phyloP scores from a whole-genome alignment of 2,888 invertebrate species.

The Chamaedrilus cognettii region DNA sequence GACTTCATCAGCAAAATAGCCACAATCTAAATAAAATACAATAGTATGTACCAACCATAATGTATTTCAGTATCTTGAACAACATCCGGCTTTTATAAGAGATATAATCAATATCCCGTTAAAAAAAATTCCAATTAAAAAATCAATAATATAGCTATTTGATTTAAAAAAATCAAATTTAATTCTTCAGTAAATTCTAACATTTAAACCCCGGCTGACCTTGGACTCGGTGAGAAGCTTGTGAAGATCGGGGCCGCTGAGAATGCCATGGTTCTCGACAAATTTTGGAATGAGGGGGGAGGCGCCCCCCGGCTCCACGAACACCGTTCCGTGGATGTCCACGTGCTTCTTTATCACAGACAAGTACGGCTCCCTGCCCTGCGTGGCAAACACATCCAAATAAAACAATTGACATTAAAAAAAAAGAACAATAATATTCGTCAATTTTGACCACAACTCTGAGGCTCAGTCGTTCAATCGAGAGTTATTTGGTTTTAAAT shows the following conservation, averaged over 20 bases:
- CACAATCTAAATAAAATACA: too few relatives aligned
- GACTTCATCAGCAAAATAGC: too few relatives aligned
- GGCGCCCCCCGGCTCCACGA: conserved; percentile 38
- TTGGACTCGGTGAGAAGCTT: conserved; percentile 52
- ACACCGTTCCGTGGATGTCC: conserved; percentile 60
- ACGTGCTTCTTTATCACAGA: conserved; percentile 45
- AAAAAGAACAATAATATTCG: background rate
- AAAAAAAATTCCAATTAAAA: background rate
- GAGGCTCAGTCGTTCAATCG: background rate
- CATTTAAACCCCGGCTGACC: conserved; percentile 37
- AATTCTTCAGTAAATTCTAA: background rate
- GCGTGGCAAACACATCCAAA: too few relatives aligned
- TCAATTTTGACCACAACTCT: background rate
- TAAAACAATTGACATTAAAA: background rate
- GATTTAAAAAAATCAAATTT: background rate
- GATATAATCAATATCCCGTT: too few relatives aligned
- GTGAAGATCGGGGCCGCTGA: conserved; percentile 54
- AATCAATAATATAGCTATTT: background rate
- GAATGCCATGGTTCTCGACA: conserved; percentile 60
- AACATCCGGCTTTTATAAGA: too few relatives aligned
- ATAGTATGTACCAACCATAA: too few relatives aligned
- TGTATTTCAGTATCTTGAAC: too few relatives aligned
- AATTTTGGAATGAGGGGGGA: conserved; percentile 46
- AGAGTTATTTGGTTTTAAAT: too few relatives aligned
- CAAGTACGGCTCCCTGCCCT: conserved; percentile 52